Percentiles rank a stretch among this genome's conserved stretches.
These are phyloP conservation scores for Cyprinodon tularosa DNA, from an alignment of 2,113 vertebrate genomes.

Conservation along the genomic window DNA sequence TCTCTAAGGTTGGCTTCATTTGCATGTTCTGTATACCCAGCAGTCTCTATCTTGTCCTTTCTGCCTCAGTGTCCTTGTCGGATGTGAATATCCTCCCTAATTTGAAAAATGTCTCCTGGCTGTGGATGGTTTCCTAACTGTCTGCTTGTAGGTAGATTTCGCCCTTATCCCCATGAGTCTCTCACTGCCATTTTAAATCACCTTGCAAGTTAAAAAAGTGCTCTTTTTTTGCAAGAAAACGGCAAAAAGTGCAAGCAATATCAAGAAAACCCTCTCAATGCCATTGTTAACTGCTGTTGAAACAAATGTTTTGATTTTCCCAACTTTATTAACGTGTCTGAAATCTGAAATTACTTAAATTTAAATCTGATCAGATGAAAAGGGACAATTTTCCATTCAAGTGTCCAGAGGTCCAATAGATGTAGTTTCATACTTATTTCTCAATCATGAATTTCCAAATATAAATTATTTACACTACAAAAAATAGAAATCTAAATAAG, in stretches of 20 bases:
- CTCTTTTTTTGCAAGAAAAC: slow-evolving; percentile 48
- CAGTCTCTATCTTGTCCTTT: slow-evolving; percentile 60
- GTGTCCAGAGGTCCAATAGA: too few relatives aligned
- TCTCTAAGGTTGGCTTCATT: slow-evolving; percentile 47
- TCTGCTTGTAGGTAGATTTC: slow-evolving; percentile 53
- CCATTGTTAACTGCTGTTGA: slow-evolving; percentile 17
- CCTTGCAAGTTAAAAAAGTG: slow-evolving; percentile 47
- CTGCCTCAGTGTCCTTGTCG: slow-evolving; percentile 69
- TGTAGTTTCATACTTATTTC: too few relatives aligned
- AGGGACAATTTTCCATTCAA: too few relatives aligned
- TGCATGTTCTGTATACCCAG: slow-evolving; percentile 60
- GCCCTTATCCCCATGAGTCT: slow-evolving; percentile 56
- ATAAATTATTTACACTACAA: too few relatives aligned
- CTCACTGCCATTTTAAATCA: slow-evolving; percentile 65
- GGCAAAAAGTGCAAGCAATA: slow-evolving; percentile 52
- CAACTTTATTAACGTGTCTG: background rate
- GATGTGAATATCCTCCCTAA: slow-evolving; percentile 55
- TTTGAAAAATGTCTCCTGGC: slow-evolving; percentile 71
- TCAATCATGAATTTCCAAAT: background rate
- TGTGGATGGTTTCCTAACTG: slow-evolving; percentile 57
- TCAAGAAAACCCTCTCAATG: slow-evolving; percentile 17
- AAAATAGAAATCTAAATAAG: too few relatives aligned
- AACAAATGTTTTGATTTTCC: slow-evolving; percentile 41
- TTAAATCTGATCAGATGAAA: background rate
- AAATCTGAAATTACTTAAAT: background rate